phyloP scores from a whole-genome alignment of 2,113 vertebrate species.

The Oreocharis arfaki region DNA sequence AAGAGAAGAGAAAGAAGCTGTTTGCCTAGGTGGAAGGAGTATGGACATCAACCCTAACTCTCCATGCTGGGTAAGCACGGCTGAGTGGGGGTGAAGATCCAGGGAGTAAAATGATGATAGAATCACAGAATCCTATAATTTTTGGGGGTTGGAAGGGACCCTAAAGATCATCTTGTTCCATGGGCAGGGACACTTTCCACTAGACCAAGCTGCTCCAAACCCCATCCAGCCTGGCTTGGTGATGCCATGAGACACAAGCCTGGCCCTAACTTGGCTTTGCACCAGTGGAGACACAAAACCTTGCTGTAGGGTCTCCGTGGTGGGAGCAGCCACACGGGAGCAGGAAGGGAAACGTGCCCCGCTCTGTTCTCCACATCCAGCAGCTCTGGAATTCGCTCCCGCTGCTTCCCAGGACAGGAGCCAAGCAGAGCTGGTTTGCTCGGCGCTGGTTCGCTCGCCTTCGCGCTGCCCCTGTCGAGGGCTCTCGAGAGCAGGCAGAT shows the following conservation, averaged over 20 bases:
- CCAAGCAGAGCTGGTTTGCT: neutral
- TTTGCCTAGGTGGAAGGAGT: fast-evolving
- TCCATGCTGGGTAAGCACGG: neutral
- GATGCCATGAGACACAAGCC: neutral
- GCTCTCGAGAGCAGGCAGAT: constrained; percentile 38
- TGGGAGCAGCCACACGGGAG: neutral
- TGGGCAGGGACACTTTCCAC: neutral
- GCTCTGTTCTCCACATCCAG: neutral
- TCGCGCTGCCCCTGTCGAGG: neutral
- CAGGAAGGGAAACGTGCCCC: neutral
- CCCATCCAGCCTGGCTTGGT: neutral
- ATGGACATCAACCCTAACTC: neutral
- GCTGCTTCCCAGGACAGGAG: neutral
- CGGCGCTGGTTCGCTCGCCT: neutral
- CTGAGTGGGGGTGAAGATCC: neutral
- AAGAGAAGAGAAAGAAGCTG: neutral
- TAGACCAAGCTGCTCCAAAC: neutral
- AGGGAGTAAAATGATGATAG: neutral
- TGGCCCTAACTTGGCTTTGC: neutral
- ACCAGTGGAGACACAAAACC: neutral
- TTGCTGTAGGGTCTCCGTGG: fast-evolving
- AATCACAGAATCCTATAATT: neutral
- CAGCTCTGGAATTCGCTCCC: neutral
- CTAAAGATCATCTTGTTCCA: neutral
- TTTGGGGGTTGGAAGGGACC: fast-evolving